A percentile compares a stretch with the other conserved stretches of the same genome.
phyloP scores from a whole-genome alignment of 2,113 vertebrate genomes.

The Actinemys pallida region DNA sequence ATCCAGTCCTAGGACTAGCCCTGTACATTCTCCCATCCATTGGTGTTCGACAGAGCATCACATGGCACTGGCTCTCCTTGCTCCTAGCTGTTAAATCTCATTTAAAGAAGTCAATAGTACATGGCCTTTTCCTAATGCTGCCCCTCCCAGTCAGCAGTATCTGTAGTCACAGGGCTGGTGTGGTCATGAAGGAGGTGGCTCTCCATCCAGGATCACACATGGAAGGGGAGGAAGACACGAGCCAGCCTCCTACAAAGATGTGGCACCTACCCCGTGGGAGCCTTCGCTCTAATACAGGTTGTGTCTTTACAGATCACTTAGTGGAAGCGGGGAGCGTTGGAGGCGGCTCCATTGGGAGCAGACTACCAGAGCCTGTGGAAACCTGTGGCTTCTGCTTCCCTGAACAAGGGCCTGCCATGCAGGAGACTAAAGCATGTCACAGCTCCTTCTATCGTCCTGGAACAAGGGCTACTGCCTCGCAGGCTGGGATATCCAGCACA shows the following conservation, averaged over 20 bases:
- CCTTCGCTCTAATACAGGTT: rapidly evolving
- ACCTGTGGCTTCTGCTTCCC: conserved; percentile 91
- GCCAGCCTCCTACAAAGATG: not conserved
- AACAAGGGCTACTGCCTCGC: not conserved
- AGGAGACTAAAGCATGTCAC: conserved; percentile 12
- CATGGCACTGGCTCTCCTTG: not conserved
- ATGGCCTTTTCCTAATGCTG: not conserved
- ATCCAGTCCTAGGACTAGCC: not conserved
- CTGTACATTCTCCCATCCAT: not conserved
- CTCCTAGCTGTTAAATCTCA: not conserved
- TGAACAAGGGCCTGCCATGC: conserved; percentile 68
- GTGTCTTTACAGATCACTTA: conserved; percentile 69
- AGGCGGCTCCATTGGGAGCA: not conserved
- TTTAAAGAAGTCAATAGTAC: not conserved
- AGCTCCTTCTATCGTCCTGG: rapidly evolving
- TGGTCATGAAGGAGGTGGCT: not conserved
- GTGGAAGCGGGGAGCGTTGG: conserved; percentile 42
- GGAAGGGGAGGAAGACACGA: not conserved
- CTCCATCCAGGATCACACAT: not conserved
- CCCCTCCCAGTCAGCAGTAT: not conserved
- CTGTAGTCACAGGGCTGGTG: not conserved
- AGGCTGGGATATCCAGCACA: not conserved
- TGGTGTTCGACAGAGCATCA: not conserved
- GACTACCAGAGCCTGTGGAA: conserved; percentile 81
- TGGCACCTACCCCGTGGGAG: rapidly evolving